Evolutionary conservation across 2,113 vertebrate species (phyloP), one percentile per base, ranked within the genome.

Genomic region (Pampusana beccarii): DNA sequence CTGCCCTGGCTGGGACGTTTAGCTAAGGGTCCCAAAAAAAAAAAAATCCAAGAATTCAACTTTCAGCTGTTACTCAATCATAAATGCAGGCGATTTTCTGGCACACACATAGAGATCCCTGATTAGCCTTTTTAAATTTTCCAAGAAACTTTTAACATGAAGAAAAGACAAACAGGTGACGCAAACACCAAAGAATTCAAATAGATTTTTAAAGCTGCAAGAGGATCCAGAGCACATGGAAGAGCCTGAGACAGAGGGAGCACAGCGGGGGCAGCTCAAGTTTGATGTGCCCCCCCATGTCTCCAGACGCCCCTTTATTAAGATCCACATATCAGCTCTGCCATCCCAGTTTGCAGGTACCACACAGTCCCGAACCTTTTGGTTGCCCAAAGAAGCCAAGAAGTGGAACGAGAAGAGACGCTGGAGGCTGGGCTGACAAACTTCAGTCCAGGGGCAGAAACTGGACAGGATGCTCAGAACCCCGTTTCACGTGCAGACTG

Each of bases 161-260:
- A 86, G 86, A 95, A 94, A 96, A 96, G 91, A 92, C 95, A 97
- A 97, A 94, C 74, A 97, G 95, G 90, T 95, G 93, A 97, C 58
- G 86, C 91, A 97, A 96, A 70, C 79, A 36, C n/a, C 70, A 67
- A 96, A 78, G 96, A 97, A 97, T 97, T 80, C 87, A 42, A 67
- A 80, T 18, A 56, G 80, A 16, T 58, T 91, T 91, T 90, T 53
- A 70, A 89, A 93, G 79, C 87, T 82, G 72, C n/a, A 44, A 42
- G 79, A 74, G 82, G 56, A 88, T 29, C 12, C 24, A 5, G 84
- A 62, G 40, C 1, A 15, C 65, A n/a, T 56, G 57, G 46, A 42
- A 38, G n/a, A 67, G 83, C 86, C 69, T n/a, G 48, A 54, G 50
- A 57, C 42, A 34, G 28, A 85, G 33, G 31, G 51, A 36, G n/a